Evolutionary conservation across 2,797 vertebrate species (phyloP).

Genomic region (Amblyopsis hoosieri): DNA sequence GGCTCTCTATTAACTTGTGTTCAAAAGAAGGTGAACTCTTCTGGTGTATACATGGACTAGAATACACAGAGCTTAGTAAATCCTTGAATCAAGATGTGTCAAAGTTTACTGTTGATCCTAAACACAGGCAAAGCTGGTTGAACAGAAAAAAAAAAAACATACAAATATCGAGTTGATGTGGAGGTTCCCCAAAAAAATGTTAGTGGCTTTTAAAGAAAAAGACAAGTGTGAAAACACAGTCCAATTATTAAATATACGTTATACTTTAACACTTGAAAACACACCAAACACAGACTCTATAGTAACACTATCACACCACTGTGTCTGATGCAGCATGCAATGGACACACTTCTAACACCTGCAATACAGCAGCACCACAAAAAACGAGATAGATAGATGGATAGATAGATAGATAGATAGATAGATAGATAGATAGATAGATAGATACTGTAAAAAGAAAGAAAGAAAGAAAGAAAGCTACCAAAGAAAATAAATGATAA

Average conservation of each 20-base stretch:
- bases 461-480: not conserved
- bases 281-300: slow-evolving; percentile 66
- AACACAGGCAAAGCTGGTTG: slow-evolving; percentile 43
- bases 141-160: slow-evolving; percentile 39
- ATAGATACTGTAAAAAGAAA: not conserved
- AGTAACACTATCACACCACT: slow-evolving; percentile 66
- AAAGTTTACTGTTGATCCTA: not conserved
- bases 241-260: slow-evolving; percentile 69
- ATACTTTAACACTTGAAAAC: slow-evolving; percentile 61
- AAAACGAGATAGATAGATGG: slow-evolving; percentile 7
- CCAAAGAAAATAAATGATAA: slow-evolving; percentile 24
- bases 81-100: no score
- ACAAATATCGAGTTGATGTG: slow-evolving; percentile 48
- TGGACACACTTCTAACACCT: slow-evolving; percentile 74
- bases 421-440: not conserved
- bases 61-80: no score
- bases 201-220: slow-evolving; percentile 48
- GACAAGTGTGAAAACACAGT: slow-evolving; percentile 43
- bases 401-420: not conserved
- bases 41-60: no score
- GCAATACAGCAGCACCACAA: slow-evolving; percentile 71
- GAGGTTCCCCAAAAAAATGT: slow-evolving; percentile 26
- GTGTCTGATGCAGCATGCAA: slow-evolving; percentile 75
- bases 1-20: no score
- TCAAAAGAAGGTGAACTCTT: no score